Percentiles rank a stretch among this genome's conserved stretches.
Conservation (phyloP, 2,113 vertebrate species). For the Chionis minor region DNA sequence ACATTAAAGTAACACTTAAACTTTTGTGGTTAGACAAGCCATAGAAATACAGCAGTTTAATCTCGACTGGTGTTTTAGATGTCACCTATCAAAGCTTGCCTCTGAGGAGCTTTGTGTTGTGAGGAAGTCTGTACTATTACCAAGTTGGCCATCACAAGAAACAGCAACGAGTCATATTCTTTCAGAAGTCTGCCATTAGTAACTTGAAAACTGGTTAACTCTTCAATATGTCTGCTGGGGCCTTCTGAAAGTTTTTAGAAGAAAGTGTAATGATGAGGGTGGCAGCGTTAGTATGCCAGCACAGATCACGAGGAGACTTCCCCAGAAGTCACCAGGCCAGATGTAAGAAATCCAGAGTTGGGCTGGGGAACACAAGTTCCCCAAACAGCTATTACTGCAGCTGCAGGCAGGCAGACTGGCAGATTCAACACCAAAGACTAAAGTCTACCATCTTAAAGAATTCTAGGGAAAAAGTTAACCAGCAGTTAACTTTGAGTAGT, state of each 20-base stretch:
- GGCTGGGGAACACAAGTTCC: not conserved
- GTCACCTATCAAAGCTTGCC: not conserved
- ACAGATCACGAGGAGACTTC: not conserved
- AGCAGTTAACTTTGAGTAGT: not conserved
- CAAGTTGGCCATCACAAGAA: not conserved
- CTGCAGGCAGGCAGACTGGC: not conserved
- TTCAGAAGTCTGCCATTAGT: not conserved
- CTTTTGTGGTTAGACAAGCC: not conserved
- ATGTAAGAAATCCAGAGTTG: not conserved
- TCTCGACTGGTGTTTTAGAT: not conserved
- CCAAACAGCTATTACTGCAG: not conserved
- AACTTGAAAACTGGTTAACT: not conserved
- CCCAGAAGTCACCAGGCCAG: not conserved
- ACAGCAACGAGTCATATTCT: not conserved
- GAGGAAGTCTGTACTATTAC: not conserved
- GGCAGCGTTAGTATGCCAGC: not conserved
- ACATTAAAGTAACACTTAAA: not conserved
- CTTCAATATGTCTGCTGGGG: not conserved
- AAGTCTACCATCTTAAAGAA: not conserved
- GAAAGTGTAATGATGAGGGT: not conserved
- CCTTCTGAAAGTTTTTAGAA: not conserved
- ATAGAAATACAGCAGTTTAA: not conserved
- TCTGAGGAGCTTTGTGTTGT: not conserved
- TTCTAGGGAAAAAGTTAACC: not conserved
- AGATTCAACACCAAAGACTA: not conserved